phyloP scores from a whole-genome alignment of 35 echinoderm and acorn worm genomes.

The Holothuria glaberrima region DNA sequence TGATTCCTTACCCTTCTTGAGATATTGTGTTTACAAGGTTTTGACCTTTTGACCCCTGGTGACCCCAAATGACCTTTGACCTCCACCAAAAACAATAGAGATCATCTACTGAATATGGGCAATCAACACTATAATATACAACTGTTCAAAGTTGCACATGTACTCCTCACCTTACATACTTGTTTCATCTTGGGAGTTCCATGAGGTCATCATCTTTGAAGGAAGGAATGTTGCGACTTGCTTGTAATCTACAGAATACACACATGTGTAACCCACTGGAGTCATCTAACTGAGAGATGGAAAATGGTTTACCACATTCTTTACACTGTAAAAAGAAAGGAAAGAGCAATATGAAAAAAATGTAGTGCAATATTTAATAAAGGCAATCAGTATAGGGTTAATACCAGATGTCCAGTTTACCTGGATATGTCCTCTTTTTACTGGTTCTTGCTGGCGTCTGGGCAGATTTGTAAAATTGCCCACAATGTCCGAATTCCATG shows the following conservation, averaged over 20 bases:
- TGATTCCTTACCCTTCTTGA: too few species aligned
- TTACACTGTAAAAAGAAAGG: conserved; percentile 73
- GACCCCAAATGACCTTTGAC: too few species aligned
- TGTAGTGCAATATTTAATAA: too few species aligned
- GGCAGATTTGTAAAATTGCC: too few species aligned
- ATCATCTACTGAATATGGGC: too few species aligned
- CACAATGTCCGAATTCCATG: too few species aligned
- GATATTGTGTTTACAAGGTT: too few species aligned
- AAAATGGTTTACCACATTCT: conserved; percentile 91
- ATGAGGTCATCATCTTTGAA: conserved; percentile 34
- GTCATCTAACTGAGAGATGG: conserved; percentile 86
- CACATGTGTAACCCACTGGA: conserved; percentile 65
- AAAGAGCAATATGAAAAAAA: neutral
- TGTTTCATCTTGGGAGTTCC: conserved; percentile 18
- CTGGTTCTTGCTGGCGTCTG: too few species aligned
- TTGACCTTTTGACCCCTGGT: too few species aligned
- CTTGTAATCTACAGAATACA: conserved; percentile 90
- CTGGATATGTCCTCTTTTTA: too few species aligned
- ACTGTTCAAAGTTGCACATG: neutral
- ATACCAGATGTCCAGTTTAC: neutral
- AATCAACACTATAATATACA: too few species aligned
- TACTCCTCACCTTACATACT: neutral
- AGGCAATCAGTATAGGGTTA: neutral
- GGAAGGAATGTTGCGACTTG: conserved; percentile 60
- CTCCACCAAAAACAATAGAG: too few species aligned